Evolutionary conservation across 1,140 invertebrate species (phyloP), one percentile per base, ranked within the genome.

Genomic region (Danaus melanippus): DNA sequence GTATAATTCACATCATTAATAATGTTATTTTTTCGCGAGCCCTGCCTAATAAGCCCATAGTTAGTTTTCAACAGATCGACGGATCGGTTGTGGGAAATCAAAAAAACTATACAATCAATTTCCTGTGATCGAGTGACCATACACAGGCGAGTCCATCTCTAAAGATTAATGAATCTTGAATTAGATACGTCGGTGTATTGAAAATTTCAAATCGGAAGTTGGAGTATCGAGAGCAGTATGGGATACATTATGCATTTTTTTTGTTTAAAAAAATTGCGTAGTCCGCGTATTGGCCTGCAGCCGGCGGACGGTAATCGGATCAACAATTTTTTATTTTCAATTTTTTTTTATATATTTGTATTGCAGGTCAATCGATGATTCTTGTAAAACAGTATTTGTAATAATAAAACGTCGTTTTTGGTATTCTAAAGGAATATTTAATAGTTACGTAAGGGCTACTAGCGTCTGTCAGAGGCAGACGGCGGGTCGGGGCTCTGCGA

Each of bases 61-160:
- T 32, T 32, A 32, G 21, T 32, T 32, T 32, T 32, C 21, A 32
- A 32, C 21, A 32, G 15, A 15, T 15, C 3, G 15, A 15, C 15
- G 15, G 1, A 32, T 32, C 39, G 56, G 47, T 53, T 58, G 58
- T 55, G 59, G 55, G 53, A 63, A 63, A 64, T 60, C 50, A 58
- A 43, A 58, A 67, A 76, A 76, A 79, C 62, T 49, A 8, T 32
- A 74, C 64, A 78, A 83, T 82, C 81, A 80, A 83, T 84, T 86
- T 86, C 81, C 81, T 86, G 83, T 80, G 81, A 79, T 69, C 74
- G 75, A 86, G 81, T 86, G 83, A 86, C 83, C 83, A 86, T 76
- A 63, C 71, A 84, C 79, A 82, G 81, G 78, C 80, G 74, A 68
- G 56, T 73, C 58, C 60, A 66, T 68, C 59, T 62, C 54, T 58